Evolutionary conservation across 2,888 invertebrate genomes (phyloP), one percentile per base, ranked within the genome.

Genomic region (Diarsia rubi): DNA sequence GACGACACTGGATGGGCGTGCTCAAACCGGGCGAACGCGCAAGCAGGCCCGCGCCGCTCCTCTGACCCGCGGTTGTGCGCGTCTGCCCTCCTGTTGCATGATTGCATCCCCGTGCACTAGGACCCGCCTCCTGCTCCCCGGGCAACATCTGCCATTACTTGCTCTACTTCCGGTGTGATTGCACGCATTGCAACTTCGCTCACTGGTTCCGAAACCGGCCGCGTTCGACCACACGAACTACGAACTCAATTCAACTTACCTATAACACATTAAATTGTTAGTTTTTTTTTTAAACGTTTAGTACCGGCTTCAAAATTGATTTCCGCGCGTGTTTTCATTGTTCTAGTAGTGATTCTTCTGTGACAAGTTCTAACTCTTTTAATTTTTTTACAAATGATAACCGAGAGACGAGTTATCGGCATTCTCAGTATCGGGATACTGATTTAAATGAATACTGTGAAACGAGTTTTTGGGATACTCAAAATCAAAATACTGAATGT

Each of bases 11-110:
- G 85, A 86, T 88, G 88, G 89, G 90, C 90, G 91, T 91, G 90
- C 87, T 85, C 75, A 70, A 52, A 83, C 88, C 90, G 92, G 93
- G 94, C 93, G 92, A 93, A 78, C 82, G 86, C 85, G 90, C 89
- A 89, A 86, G 84, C 89, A 91, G 92, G 90, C 91, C 91, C 90
- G 90, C 90, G 86, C 86, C 78, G 68, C 88, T 79, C 82, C 83
- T 85, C 73, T 78, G 69, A 85, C 87, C 84, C 81, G 77, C 79
- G 74, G 60, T 72, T 65, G 79, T 72, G 74, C 86, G 78, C 85
- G 78, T 69, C 60, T 12, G 81, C 81, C 83, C 86, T 88, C 87
- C 79, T 87, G 86, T 84, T 90, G 90, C 91, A 90, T 86, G 76
- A 86, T 83, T 89, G 90, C 91, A 91, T 87, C 89, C 87, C 88